These are phyloP conservation scores for Pelobates cultripes DNA, from an alignment of 2,797 vertebrate genomes.

Conservation along the genomic window DNA sequence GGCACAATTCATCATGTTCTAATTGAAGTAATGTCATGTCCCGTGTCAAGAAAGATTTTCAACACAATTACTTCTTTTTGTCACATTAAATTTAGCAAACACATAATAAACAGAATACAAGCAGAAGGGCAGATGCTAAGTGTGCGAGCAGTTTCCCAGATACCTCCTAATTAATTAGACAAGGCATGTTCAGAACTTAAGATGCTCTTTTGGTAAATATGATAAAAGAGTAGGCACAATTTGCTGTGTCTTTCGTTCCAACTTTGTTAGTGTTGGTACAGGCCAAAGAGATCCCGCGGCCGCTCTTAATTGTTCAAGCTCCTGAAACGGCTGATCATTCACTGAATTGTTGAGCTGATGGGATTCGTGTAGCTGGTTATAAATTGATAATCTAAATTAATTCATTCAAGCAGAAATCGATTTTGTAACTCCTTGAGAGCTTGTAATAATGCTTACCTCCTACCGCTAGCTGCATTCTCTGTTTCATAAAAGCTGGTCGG, in stretches of 20 bases:
- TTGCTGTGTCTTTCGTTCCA: conserved; percentile 55
- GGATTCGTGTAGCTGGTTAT: conserved; percentile 80
- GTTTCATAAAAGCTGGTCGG: conserved; percentile 78
- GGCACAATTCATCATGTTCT: conserved; percentile 31
- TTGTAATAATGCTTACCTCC: conserved; percentile 80
- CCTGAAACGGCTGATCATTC: conserved; percentile 72
- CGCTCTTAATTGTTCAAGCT: conserved; percentile 66
- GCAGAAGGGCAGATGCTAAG: conserved; percentile 42
- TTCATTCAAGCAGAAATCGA: conserved; percentile 84
- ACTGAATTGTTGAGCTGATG: conserved; percentile 78
- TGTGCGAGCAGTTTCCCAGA: conserved; percentile 19
- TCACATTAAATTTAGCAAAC: conserved; percentile 44
- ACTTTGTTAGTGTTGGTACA: conserved; percentile 47
- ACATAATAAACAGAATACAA: conserved; percentile 26
- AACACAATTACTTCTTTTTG: conserved; percentile 45
- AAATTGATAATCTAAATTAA: conserved; percentile 88
- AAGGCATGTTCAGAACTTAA: conserved; percentile 1
- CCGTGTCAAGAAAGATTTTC: conserved; percentile 37
- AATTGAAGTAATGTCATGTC: conserved; percentile 41
- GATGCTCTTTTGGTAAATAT: conserved; percentile 57
- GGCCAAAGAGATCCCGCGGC: conserved; percentile 48
- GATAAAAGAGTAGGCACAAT: conserved; percentile 54
- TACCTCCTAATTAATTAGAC: conserved; percentile 49
- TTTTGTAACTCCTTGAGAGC: conserved; percentile 79
- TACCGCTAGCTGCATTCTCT: conserved; percentile 72